phyloP scores from a whole-genome alignment of 2,888 invertebrate species.

The Philereme transversata region DNA sequence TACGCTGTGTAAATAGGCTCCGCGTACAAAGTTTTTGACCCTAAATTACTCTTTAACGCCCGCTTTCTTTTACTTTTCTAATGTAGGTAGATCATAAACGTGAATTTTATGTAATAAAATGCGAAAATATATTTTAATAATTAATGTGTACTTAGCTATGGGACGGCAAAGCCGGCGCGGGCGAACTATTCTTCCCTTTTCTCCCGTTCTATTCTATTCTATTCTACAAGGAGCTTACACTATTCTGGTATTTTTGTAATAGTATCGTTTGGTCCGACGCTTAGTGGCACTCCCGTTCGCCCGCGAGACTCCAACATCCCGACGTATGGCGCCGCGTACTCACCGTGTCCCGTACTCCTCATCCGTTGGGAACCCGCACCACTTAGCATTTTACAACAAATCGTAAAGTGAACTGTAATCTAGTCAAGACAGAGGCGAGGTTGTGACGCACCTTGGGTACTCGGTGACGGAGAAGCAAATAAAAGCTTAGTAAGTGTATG shows the following conservation, averaged over 20 bases:
- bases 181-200: slow-evolving; percentile 50
- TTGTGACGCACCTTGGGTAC: slow-evolving; percentile 74
- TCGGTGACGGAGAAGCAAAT: slow-evolving; percentile 63
- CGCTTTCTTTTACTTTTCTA: slow-evolving; percentile 81
- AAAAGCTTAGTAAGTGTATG: slow-evolving; percentile 82
- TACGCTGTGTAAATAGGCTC: slow-evolving; percentile 82
- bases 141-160: slow-evolving; percentile 82
- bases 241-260: slow-evolving; percentile 30
- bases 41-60: slow-evolving; percentile 76
- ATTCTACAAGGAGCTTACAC: slow-evolving; percentile 34
- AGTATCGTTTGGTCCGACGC: slow-evolving; percentile 38
- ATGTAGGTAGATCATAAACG: slow-evolving; percentile 82
- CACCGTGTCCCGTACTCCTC: slow-evolving; percentile 55
- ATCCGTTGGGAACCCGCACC: slow-evolving; percentile 16
- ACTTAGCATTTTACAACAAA: slow-evolving; percentile 48
- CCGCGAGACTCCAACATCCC: slow-evolving; percentile 76
- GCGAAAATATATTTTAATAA: slow-evolving; percentile 84
- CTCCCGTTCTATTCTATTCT: slow-evolving; percentile 25
- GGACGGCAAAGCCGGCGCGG: slow-evolving; percentile 81
- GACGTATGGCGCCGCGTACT: slow-evolving; percentile 66
- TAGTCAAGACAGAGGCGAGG: slow-evolving; percentile 42
- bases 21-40: slow-evolving; percentile 80
- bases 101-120: slow-evolving; percentile 84
- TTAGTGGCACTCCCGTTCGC: slow-evolving; percentile 58
- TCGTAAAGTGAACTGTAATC: slow-evolving; percentile 44